Conservation (phyloP, 2,888 invertebrate species). For the Cantharis rufa region DNA sequence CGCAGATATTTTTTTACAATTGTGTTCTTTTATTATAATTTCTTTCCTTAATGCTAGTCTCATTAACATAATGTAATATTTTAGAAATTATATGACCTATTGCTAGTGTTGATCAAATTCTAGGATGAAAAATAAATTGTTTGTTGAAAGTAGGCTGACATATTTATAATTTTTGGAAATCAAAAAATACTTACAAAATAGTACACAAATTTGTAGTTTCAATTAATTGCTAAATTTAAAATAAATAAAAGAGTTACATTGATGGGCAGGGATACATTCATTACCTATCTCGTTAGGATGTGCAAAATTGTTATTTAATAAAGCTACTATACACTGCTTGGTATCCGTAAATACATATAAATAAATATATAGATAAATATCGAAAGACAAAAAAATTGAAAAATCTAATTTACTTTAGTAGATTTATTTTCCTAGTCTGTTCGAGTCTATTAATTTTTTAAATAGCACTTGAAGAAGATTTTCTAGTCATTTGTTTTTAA, state of each 20-base stretch:
- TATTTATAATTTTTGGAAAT: constrained; percentile 12
- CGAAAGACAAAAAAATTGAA: constrained; percentile 4
- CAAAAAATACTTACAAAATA: neutral
- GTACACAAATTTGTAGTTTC: constrained; percentile 12
- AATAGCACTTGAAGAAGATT: constrained; percentile 21
- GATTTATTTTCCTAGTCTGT: constrained; percentile 22
- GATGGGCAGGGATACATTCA: neutral
- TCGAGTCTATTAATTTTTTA: constrained; percentile 23
- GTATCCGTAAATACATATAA: constrained; percentile 12
- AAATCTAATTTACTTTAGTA: constrained; percentile 15
- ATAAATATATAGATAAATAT: constrained; percentile 7
- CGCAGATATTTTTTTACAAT: constrained; percentile 27
- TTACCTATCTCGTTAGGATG: neutral
- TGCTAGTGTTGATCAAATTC: neutral
- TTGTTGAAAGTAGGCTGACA: neutral
- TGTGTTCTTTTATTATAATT: constrained; percentile 7
- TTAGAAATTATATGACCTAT: neutral
- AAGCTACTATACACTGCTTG: constrained; percentile 21
- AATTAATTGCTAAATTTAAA: neutral
- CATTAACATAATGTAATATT: neutral
- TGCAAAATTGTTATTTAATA: constrained; percentile 6
- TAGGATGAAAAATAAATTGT: neutral
- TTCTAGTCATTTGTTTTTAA: constrained; percentile 28
- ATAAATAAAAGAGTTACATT: neutral
- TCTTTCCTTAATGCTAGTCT: constrained; percentile 3